Evolutionary conservation across 64 coral and sea anemone genomes (phyloP).

Genomic region (Platygyra sinensis): DNA sequence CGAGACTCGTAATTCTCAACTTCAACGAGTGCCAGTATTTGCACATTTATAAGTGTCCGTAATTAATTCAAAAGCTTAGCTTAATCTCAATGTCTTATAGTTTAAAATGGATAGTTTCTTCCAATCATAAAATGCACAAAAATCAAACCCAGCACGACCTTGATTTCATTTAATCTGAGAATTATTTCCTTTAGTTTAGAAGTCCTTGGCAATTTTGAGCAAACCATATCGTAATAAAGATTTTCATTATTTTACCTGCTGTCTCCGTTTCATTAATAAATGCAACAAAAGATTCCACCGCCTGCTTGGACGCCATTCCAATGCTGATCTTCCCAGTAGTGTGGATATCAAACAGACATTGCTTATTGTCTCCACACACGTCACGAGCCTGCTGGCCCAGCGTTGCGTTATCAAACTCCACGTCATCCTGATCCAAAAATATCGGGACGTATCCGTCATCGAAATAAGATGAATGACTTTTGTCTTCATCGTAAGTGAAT

Average conservation of each 20-base stretch:
- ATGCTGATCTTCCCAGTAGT: slow-evolving; percentile 48
- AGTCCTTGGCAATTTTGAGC: too few relatives aligned
- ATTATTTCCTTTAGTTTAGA: too few relatives aligned
- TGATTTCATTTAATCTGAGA: too few relatives aligned
- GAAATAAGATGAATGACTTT: slow-evolving; percentile 21
- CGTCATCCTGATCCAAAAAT: slow-evolving; percentile 37
- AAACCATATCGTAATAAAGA: too few relatives aligned
- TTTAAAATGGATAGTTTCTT: too few relatives aligned
- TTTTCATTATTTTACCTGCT: neutral
- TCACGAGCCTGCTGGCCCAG: slow-evolving; percentile 24
- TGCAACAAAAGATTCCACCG: slow-evolving; percentile 12
- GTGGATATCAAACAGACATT: slow-evolving; percentile 61
- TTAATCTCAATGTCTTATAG: too few relatives aligned
- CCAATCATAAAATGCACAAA: too few relatives aligned
- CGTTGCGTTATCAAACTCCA: slow-evolving; percentile 21
- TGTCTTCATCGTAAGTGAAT: slow-evolving; percentile 56
- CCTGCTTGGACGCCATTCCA: slow-evolving; percentile 53
- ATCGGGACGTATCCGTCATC: slow-evolving; percentile 16
- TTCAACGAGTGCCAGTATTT: too few relatives aligned
- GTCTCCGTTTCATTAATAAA: slow-evolving; percentile 30
- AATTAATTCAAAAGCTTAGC: too few relatives aligned
- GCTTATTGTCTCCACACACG: slow-evolving; percentile 58
- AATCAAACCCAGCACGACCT: too few relatives aligned
- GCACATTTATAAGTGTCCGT: too few relatives aligned
- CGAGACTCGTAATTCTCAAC: too few relatives aligned